Conservation (phyloP, 23 tunicate genomes). For the Trididemnum nubilum region DNA sequence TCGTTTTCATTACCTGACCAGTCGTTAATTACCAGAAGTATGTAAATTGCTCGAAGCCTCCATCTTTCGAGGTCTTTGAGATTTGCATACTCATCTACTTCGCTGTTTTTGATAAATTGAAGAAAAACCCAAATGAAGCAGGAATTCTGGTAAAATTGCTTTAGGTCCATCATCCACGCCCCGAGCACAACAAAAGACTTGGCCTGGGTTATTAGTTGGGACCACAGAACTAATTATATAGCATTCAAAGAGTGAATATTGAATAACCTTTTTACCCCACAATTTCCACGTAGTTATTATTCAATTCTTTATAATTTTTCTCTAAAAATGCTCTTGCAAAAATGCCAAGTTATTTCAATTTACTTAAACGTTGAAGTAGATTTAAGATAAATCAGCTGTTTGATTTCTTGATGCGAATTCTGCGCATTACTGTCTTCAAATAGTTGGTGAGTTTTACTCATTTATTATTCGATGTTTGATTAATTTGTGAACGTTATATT, state of each 20-base stretch:
- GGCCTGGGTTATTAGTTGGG: conserved; percentile 49
- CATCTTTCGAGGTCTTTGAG: conserved; percentile 50
- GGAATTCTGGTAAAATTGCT: not conserved
- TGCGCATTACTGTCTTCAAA: too few relatives aligned
- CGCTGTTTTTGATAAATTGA: conserved; percentile 70
- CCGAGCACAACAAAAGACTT: conserved; percentile 70
- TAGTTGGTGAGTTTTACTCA: too few relatives aligned
- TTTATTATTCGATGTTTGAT: too few relatives aligned
- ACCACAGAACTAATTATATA: conserved; percentile 42
- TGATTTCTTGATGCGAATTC: too few relatives aligned
- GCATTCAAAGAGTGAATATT: conserved; percentile 48
- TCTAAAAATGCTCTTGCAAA: too few relatives aligned
- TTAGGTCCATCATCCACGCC: conserved; percentile 85
- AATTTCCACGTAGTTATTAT: too few relatives aligned
- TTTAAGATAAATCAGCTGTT: too few relatives aligned
- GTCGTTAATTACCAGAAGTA: conserved; percentile 77
- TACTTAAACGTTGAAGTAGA: too few relatives aligned
- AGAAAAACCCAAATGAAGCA: conserved; percentile 71
- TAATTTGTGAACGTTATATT: too few relatives aligned
- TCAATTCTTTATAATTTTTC: too few relatives aligned
- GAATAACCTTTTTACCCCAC: too few relatives aligned
- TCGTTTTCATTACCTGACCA: conserved; percentile 82
- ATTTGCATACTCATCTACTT: conserved; percentile 73
- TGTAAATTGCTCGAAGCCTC: conserved; percentile 57
- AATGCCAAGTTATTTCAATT: too few relatives aligned